Conservation (phyloP, 2,888 invertebrate species). For the Acleris cristana region DNA sequence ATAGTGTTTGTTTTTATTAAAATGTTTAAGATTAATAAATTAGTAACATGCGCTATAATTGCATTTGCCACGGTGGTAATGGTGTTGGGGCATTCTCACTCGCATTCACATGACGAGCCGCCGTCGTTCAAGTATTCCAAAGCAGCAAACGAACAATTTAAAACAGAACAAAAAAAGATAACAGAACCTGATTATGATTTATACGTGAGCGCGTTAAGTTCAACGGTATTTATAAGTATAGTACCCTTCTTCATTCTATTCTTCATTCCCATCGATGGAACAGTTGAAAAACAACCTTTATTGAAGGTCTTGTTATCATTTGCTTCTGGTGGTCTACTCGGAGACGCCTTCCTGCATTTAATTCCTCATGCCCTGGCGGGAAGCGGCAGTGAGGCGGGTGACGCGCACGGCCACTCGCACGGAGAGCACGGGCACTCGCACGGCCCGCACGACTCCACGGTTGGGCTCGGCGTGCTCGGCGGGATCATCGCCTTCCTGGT, state of each 20-base stretch:
- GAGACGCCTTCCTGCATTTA: conserved; percentile 99
- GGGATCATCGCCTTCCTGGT: conserved; percentile 96
- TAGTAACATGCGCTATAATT: conserved; percentile 48
- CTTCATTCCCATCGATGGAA: conserved; percentile 95
- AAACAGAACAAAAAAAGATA: conserved; percentile 73
- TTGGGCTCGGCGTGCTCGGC: conserved; percentile 96
- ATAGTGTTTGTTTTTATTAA: conserved; percentile 27
- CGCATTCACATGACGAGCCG: conserved; percentile 82
- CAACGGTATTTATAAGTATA: conserved; percentile 96
- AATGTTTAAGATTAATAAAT: conserved; percentile 51
- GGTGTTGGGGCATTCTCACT: conserved; percentile 66
- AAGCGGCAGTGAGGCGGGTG: conserved; percentile 54
- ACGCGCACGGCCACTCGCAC: conserved; percentile 79
- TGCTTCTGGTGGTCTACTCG: conserved; percentile 97
- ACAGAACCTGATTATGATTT: conserved; percentile 71
- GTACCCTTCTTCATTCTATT: conserved; percentile 97
- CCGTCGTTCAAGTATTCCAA: conserved; percentile 93
- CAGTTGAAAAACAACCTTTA: conserved; percentile 91
- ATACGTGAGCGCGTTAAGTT: conserved; percentile 93
- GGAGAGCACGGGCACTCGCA: conserved; percentile 61
- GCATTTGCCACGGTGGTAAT: conserved; percentile 48
- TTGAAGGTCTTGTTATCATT: conserved; percentile 96
- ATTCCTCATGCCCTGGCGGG: conserved; percentile 95
- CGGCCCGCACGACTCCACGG: conserved; percentile 90
- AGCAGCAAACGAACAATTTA: conserved; percentile 80